phyloP scores from a whole-genome alignment of 2,113 vertebrate species.

The Antechinus stuartii region DNA sequence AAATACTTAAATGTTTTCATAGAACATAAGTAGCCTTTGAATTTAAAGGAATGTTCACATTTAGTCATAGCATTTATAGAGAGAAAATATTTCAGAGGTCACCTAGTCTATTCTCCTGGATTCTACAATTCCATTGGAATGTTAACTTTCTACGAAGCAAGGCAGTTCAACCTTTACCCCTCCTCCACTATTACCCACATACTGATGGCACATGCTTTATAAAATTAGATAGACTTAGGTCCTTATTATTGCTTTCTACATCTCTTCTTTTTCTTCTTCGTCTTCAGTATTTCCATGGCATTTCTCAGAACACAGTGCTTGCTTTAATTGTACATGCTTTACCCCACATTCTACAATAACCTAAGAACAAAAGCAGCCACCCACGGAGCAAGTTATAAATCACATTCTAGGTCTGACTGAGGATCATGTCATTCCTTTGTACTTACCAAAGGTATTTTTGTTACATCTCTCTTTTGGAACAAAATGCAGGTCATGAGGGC shows the following conservation, averaged over 20 bases:
- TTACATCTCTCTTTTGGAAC: slow-evolving; percentile 23
- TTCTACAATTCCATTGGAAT: slow-evolving; percentile 30
- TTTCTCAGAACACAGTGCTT: not conserved
- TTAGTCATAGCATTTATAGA: slow-evolving; percentile 13
- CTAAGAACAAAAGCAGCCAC: slow-evolving; percentile 45
- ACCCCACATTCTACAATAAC: slow-evolving; percentile 41
- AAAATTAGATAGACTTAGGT: not conserved
- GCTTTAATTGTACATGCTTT: not conserved
- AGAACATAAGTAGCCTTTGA: not conserved
- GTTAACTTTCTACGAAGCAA: slow-evolving; percentile 36
- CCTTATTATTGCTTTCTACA: not conserved
- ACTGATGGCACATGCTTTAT: not conserved
- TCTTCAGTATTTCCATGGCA: not conserved
- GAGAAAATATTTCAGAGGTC: not conserved
- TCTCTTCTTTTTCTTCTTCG: not conserved
- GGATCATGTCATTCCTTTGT: not conserved
- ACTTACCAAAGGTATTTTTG: slow-evolving; percentile 24
- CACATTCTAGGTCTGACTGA: slow-evolving; percentile 27
- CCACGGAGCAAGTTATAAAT: slow-evolving; percentile 14
- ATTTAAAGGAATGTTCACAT: not conserved
- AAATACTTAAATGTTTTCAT: slow-evolving; percentile 54
- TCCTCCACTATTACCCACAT: slow-evolving; percentile 24
- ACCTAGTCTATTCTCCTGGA: slow-evolving; percentile 18
- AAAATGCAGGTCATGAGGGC: not conserved
- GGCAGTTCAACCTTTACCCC: slow-evolving; percentile 25